These are phyloP conservation scores for Cataglyphis albicans DNA, from an alignment of 2,888 invertebrate species.

Conservation along the genomic window DNA sequence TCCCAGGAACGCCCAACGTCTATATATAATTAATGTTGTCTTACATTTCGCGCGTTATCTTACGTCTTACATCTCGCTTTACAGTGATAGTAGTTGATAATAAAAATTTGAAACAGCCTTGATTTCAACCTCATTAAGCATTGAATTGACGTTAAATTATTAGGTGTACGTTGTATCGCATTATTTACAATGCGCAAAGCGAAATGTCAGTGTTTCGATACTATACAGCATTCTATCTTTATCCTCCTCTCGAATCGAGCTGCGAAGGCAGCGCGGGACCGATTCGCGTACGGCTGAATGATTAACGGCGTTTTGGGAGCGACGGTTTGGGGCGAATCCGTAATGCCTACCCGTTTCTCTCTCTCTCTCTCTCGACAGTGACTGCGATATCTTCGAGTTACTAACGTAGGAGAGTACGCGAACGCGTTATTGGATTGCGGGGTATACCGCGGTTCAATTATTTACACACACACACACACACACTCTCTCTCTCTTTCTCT, in stretches of 20 bases:
- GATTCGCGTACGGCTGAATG: constrained; percentile 22
- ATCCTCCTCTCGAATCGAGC: constrained; percentile 2
- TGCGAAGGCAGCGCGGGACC: background rate
- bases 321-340: constrained; percentile 34
- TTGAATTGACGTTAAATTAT: constrained; percentile 7
- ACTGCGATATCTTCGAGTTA: constrained; percentile 38
- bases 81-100: background rate
- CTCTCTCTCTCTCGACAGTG: constrained; percentile 1
- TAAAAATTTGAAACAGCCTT: constrained; percentile 15
- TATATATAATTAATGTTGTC: constrained; percentile 44
- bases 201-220: background rate
- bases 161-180: constrained; percentile 20
- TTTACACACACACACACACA: constrained; percentile 68
- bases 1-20: constrained; percentile 1
- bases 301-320: constrained; percentile 39
- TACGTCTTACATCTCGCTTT: constrained; percentile 6
- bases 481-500: too few species aligned
- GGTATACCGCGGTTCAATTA: constrained; percentile 69
- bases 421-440: constrained; percentile 71
- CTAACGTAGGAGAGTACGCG: constrained; percentile 33
- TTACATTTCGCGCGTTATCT: constrained; percentile 37
- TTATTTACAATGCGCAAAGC: background rate
- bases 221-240: background rate
- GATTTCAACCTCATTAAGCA: constrained; percentile 5
- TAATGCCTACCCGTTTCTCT: constrained; percentile 19